Base-by-base conservation (phyloP, 2,797 vertebrate species). In the Vireo griseus region DNA sequence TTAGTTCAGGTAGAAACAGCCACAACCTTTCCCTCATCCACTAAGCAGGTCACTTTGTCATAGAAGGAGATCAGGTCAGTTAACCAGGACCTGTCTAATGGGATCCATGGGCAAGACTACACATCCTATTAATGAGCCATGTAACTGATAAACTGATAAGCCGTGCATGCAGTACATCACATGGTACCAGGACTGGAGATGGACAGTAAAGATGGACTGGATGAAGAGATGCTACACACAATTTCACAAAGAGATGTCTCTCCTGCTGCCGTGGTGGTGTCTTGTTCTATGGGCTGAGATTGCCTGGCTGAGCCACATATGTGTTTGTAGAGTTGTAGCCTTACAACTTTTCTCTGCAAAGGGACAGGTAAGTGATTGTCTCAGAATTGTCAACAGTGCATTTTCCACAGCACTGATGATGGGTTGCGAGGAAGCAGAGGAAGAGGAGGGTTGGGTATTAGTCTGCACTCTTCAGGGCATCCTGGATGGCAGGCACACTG, bases 111-210 rank as follows among this genome's bases (percentile, higher is more conserved):
- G 13, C 66, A 81, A 72, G 62, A 65, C 33, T 20, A n/a, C 1
- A 5, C 10, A 17, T 35, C 21, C n/a, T 44, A 13, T 51, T 85
- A 54, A 75, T 9, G 31, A 51, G 54, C 10, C 11, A 1, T 5
- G 9, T 50, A 48, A 57, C 14, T 16, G 39, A 71, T 17, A 29
- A 61, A 67, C 16, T 28, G 50, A 71, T n/a, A 21, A 88, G 47
- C 12, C n/a, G 14, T 10, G 47, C 0, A 1, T 15, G 40, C 35
- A 66, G 28, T 17, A 29, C 20, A 25, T 48, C 25, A 35, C 1
- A 1, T 22, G 68, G 33, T 1, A 59, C 28, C 31, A 54, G 54
- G n/a, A 57, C 2, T 4, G 4, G 11, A 16, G 6, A 35, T 62
- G 17, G 55, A 57, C 5, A 2, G 13, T 61, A 61, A 68, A 50